Conservation (phyloP, 2,113 vertebrate genomes). For the Cyprinodon variegatus region DNA sequence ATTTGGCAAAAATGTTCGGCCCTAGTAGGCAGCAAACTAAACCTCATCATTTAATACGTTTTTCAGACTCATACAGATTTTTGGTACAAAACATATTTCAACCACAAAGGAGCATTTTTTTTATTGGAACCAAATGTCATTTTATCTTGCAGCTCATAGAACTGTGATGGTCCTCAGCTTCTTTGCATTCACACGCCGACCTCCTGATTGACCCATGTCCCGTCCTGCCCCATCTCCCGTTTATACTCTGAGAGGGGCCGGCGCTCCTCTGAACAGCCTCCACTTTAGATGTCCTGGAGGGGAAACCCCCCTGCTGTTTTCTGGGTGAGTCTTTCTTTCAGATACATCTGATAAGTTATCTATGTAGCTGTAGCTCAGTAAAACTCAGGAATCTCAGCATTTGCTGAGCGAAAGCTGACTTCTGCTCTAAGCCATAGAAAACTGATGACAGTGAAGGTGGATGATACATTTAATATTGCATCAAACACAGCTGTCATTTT, state of each 20-base stretch:
- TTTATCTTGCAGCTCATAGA: constrained; percentile 11
- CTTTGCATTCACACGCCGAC: constrained; percentile 8
- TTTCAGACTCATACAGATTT: too few relatives aligned
- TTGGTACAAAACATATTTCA: background rate
- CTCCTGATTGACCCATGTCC: constrained; percentile 65
- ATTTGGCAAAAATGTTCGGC: too few relatives aligned
- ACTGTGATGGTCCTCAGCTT: background rate
- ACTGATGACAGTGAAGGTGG: too few relatives aligned
- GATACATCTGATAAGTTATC: background rate
- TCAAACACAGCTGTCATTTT: too few relatives aligned
- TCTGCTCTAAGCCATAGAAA: too few relatives aligned
- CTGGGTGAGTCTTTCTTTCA: constrained; percentile 83
- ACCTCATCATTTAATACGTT: too few relatives aligned
- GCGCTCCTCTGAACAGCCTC: constrained; percentile 84
- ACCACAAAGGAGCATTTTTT: background rate
- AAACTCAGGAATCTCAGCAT: too few relatives aligned
- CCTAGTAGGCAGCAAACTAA: too few relatives aligned
- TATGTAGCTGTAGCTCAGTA: background rate
- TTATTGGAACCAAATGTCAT: background rate
- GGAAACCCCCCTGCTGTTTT: constrained; percentile 83
- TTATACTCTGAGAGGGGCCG: constrained; percentile 88
- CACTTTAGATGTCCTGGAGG: constrained; percentile 80
- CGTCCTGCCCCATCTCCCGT: constrained; percentile 83
- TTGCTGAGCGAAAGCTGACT: too few relatives aligned
- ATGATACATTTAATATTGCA: too few relatives aligned